Conservation (phyloP, 2,113 vertebrate species). For the pig (Sus scrofa) region DNA sequence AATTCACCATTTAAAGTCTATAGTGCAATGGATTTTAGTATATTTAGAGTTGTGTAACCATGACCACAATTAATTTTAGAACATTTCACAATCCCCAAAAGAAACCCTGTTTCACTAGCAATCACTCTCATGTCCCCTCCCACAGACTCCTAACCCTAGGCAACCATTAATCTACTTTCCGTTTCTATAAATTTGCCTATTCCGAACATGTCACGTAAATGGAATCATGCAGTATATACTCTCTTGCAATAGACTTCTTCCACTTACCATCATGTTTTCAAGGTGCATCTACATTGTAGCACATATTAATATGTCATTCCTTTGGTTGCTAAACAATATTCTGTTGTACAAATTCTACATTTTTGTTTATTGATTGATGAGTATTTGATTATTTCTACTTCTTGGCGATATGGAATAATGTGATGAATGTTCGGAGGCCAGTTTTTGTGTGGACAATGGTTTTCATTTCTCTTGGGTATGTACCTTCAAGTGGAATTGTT, state of each 20-base stretch:
- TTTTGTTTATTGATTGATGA: conserved; percentile 28
- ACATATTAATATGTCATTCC: not conserved
- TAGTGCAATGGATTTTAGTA: not conserved
- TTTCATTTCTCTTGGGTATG: not conserved
- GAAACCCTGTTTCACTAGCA: conserved; percentile 1
- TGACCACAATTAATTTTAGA: conserved; percentile 27
- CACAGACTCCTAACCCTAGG: not conserved
- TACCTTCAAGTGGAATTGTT: not conserved
- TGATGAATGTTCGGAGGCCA: not conserved
- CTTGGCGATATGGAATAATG: not conserved
- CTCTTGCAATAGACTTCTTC: not conserved
- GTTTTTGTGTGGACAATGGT: not conserved
- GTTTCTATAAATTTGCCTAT: not conserved
- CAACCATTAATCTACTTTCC: not conserved
- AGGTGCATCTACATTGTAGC: not conserved
- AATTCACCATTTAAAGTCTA: not conserved
- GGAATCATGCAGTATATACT: not conserved
- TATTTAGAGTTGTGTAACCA: conserved; percentile 38
- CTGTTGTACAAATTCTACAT: not conserved
- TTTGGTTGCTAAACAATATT: conserved; percentile 16
- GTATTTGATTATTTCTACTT: not conserved
- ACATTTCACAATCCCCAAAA: not conserved
- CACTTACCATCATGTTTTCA: conserved; percentile 6
- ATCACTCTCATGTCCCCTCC: not conserved
- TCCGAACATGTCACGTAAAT: not conserved